These are phyloP conservation scores for Mohoua ochrocephala DNA, from an alignment of 2,113 vertebrate species.

Conservation along the genomic window DNA sequence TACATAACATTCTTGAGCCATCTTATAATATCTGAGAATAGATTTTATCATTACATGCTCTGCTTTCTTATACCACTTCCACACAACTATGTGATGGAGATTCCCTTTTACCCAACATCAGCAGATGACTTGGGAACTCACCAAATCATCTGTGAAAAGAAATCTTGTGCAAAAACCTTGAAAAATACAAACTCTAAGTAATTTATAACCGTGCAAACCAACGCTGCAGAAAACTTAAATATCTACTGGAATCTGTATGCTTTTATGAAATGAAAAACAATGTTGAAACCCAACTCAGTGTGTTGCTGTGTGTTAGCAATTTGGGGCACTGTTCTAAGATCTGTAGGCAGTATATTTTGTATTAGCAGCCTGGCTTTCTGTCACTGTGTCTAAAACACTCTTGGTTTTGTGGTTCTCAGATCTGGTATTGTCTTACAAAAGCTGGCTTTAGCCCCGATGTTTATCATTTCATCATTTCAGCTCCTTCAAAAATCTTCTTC, in stretches of 20 bases:
- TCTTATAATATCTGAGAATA: not conserved
- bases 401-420: conserved; percentile 6
- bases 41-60: not conserved
- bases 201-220: not conserved
- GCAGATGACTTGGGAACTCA: not conserved
- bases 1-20: not conserved
- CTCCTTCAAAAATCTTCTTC: not conserved
- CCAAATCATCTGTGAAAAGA: not conserved
- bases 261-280: not conserved
- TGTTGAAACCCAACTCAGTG: not conserved
- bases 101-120: not conserved
- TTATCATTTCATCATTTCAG: not conserved
- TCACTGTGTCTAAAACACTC: not conserved
- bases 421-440: not conserved
- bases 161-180: not conserved
- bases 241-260: not conserved
- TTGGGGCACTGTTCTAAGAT: not conserved
- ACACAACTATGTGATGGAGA: not conserved
- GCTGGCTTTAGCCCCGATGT: not conserved
- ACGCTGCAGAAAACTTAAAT: not conserved
- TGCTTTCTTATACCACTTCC: not conserved
- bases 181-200: not conserved
- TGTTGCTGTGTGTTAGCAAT: not conserved
- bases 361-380: conserved; percentile 6
- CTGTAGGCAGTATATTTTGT: not conserved